Conservation (phyloP, 2,888 invertebrate genomes). For the Heliconius aoede region DNA sequence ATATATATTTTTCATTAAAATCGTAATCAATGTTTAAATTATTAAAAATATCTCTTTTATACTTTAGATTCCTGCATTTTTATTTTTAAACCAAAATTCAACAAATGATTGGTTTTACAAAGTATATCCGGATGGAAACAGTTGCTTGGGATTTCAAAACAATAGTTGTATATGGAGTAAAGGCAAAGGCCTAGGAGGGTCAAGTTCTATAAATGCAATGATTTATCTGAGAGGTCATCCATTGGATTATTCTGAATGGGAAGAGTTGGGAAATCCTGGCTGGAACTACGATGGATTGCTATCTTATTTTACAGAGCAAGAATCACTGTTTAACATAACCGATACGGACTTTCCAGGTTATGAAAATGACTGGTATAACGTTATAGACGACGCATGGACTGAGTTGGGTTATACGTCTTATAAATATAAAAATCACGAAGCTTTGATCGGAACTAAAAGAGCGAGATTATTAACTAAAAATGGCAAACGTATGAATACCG, state of each 20-base stretch:
- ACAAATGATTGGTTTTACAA: conserved; percentile 82
- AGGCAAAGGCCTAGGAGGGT: conserved; percentile 86
- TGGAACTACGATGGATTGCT: conserved; percentile 81
- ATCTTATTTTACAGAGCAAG: conserved; percentile 72
- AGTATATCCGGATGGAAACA: conserved; percentile 66
- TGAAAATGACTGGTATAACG: conserved; percentile 55
- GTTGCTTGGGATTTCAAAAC: conserved; percentile 66
- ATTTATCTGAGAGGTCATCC: conserved; percentile 84
- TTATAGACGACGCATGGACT: conserved; percentile 63
- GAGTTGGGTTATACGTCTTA: conserved; percentile 63
- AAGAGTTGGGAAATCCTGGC: conserved; percentile 74
- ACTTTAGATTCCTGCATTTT: conserved; percentile 65
- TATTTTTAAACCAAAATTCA: conserved; percentile 60
- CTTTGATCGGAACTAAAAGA: conserved; percentile 74
- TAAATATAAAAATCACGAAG: conserved; percentile 56
- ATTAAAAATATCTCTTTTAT: not conserved
- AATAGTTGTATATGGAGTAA: conserved; percentile 83
- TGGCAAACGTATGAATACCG: conserved; percentile 79
- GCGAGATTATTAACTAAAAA: conserved; percentile 70
- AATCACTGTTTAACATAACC: conserved; percentile 59
- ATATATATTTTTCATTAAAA: not conserved
- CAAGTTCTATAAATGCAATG: conserved; percentile 85
- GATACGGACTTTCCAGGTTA: conserved; percentile 40
- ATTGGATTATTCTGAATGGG: conserved; percentile 83
- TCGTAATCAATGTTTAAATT: not conserved